Evolutionary conservation across 2,888 invertebrate genomes (phyloP).

Genomic region (Arrhopalites spinosus): DNA sequence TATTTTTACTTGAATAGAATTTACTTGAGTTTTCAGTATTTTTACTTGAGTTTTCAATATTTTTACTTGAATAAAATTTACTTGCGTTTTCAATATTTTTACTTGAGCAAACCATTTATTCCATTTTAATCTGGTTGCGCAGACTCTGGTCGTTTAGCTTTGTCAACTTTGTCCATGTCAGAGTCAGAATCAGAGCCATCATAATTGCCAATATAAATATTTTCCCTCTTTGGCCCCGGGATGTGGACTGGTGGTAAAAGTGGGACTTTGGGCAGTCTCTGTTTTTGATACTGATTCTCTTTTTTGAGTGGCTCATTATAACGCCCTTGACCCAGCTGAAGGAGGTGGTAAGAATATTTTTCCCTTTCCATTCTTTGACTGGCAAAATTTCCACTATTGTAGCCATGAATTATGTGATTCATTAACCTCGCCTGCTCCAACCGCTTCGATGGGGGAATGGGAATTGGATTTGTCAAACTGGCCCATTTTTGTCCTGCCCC

Average conservation of each 20-base stretch:
- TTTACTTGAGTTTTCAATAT: too few species aligned
- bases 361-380: not conserved
- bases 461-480: constrained; percentile 22
- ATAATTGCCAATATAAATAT: constrained; percentile 52
- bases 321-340: not conserved
- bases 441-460: constrained; percentile 22
- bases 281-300: not conserved
- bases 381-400: not conserved
- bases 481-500: not conserved
- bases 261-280: not conserved
- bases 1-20: too few species aligned
- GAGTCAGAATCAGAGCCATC: constrained; percentile 41
- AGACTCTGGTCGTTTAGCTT: too few species aligned
- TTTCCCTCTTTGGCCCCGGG: constrained; percentile 43
- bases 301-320: not conserved
- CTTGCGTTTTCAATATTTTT: too few species aligned
- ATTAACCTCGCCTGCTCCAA: constrained; percentile 17
- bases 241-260: constrained; percentile 22
- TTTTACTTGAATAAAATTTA: too few species aligned
- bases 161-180: too few species aligned
- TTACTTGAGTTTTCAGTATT: too few species aligned
- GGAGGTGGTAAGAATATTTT: constrained; percentile 1
- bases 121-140: too few species aligned
- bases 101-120: too few species aligned
- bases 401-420: constrained; percentile 22